Percentiles rank a stretch among this genome's conserved stretches.
phyloP scores from a whole-genome alignment of 2,113 vertebrate genomes.

The Naja naja region DNA sequence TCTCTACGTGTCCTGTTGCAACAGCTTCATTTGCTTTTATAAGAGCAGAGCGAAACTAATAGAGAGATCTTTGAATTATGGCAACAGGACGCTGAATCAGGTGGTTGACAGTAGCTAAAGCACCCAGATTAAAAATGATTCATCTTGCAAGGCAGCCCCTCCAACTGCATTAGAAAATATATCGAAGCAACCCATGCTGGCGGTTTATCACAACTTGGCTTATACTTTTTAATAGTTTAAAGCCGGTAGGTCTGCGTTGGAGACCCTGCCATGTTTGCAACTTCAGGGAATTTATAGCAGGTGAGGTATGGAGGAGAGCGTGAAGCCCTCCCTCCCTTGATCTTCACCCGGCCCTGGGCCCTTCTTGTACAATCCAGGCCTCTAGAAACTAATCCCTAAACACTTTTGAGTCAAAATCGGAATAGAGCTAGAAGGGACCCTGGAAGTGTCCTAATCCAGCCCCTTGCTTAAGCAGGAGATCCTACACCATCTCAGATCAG shows the following conservation, averaged over 20 bases:
- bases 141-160: conserved; percentile 68
- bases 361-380: not conserved
- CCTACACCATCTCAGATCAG: no score
- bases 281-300: conserved; percentile 68
- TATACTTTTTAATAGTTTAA: conserved; percentile 73
- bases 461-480: no score
- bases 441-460: no score
- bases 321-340: conserved; percentile 57
- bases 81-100: conserved; percentile 72
- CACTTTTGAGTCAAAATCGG: not conserved
- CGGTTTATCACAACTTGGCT: conserved; percentile 72
- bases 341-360: conserved; percentile 50
- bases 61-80: conserved; percentile 80
- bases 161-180: conserved; percentile 72
- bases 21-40: conserved; percentile 71
- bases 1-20: conserved; percentile 60
- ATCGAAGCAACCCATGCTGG: conserved; percentile 74
- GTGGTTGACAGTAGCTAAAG: conserved; percentile 71
- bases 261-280: conserved; percentile 67
- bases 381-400: not conserved
- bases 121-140: conserved; percentile 77
- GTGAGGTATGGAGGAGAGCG: conserved; percentile 61
- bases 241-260: conserved; percentile 68
- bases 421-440: no score
- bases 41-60: conserved; percentile 76